Conservation (phyloP, 2,888 invertebrate genomes). For the Oscheius sp. region DNA sequence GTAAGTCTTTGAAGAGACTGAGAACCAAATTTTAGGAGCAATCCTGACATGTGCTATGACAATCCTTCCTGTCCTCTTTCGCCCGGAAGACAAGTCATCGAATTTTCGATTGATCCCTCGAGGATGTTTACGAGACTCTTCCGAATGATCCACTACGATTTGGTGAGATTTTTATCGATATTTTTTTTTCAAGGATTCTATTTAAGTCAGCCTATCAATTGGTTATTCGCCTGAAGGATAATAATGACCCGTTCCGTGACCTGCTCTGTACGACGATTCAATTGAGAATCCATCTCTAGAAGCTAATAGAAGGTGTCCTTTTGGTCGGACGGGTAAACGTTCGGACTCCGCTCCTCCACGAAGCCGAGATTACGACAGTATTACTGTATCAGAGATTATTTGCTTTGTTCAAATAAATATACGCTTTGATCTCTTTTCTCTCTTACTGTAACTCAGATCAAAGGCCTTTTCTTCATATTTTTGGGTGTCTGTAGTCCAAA, state of each 20-base stretch:
- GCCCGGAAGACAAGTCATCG: constrained; percentile 61
- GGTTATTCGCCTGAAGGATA: constrained; percentile 57
- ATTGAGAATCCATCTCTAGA: constrained; percentile 44
- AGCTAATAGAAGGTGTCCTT: background rate
- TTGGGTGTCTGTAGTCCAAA: too few relatives aligned
- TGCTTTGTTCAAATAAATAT: background rate
- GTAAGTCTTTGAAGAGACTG: constrained; percentile 35
- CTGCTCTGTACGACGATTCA: constrained; percentile 62
- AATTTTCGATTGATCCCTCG: constrained; percentile 57
- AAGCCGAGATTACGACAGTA: constrained; percentile 4
- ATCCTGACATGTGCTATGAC: constrained; percentile 54
- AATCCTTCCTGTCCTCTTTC: constrained; percentile 56
- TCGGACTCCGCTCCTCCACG: background rate
- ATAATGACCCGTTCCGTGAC: constrained; percentile 55
- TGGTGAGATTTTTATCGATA: constrained; percentile 34
- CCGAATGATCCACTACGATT: constrained; percentile 57
- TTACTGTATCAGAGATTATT: constrained; percentile 19
- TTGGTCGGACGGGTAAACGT: background rate
- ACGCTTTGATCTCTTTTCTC: too few relatives aligned
- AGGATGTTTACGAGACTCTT: constrained; percentile 58
- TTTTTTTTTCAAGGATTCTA: background rate
- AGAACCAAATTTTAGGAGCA: constrained; percentile 38
- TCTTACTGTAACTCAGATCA: too few relatives aligned
- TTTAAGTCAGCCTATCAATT: constrained; percentile 62
- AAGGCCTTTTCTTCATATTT: too few relatives aligned